Conservation (phyloP, 2,797 vertebrate genomes). For the Pampus argenteus region DNA sequence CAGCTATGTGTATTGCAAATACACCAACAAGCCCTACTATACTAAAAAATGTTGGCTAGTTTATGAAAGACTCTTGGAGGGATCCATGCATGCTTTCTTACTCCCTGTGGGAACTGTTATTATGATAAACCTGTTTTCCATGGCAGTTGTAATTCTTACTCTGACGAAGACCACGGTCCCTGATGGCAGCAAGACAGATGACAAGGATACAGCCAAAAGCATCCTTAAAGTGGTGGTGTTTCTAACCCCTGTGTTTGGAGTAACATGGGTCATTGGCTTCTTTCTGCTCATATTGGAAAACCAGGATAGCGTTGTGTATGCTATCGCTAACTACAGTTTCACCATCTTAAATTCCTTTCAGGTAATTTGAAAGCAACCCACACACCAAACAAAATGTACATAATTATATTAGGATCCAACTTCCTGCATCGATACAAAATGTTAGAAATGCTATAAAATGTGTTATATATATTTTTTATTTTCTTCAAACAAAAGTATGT, state of each 20-base stretch:
- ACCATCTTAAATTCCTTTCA: slow-evolving; percentile 87
- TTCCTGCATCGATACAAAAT: not conserved
- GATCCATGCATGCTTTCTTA: slow-evolving; percentile 84
- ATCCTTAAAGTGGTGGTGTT: slow-evolving; percentile 86
- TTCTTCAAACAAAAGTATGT: not conserved
- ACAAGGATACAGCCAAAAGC: slow-evolving; percentile 84
- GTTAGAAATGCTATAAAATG: not conserved
- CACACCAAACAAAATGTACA: slow-evolving; percentile 2
- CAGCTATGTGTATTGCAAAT: slow-evolving; percentile 79
- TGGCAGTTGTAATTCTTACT: slow-evolving; percentile 84
- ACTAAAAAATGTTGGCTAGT: slow-evolving; percentile 79
- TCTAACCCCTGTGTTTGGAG: slow-evolving; percentile 86
- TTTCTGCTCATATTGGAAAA: slow-evolving; percentile 37
- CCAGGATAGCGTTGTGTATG: fast-evolving
- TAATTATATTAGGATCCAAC: not conserved
- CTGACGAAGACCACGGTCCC: slow-evolving; percentile 78
- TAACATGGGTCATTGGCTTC: slow-evolving; percentile 86
- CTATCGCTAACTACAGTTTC: slow-evolving; percentile 72
- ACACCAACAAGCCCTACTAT: slow-evolving; percentile 58
- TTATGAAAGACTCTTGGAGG: slow-evolving; percentile 58
- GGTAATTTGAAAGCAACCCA: slow-evolving; percentile 73
- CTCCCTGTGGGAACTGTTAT: slow-evolving; percentile 81
- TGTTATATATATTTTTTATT: not conserved
- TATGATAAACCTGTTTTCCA: slow-evolving; percentile 83
- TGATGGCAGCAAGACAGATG: slow-evolving; percentile 73